Evolutionary conservation across 2,797 vertebrate species (phyloP).

Genomic region (Ptychadena robeensis): DNA sequence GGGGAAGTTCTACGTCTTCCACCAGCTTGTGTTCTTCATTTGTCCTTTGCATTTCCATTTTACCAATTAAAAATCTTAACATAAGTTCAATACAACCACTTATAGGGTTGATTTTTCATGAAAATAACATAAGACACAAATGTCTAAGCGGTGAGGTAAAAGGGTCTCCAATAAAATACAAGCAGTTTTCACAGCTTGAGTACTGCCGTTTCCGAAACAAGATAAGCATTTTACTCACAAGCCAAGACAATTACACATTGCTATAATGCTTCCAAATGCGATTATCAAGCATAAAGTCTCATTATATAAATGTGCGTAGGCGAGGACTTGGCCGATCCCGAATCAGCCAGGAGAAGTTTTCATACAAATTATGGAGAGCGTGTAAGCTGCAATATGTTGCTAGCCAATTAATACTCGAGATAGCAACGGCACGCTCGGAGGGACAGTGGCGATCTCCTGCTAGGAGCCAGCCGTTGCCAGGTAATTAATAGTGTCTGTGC

Average conservation of each 20-base stretch:
- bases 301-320: conserved; percentile 19
- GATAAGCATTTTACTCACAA: not conserved
- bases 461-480: conserved; percentile 63
- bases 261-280: conserved; percentile 1
- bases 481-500: conserved; percentile 64
- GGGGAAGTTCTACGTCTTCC: not conserved
- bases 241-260: conserved; percentile 1
- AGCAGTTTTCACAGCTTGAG: not conserved
- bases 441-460: conserved; percentile 32
- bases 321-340: not conserved
- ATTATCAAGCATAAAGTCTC: conserved; percentile 6
- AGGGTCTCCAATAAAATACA: not conserved
- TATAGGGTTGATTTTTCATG: too few species aligned
- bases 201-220: not conserved
- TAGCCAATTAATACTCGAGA: conserved; percentile 39
- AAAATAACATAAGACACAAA: not conserved
- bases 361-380: conserved; percentile 26
- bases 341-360: conserved; percentile 28
- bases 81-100: too few species aligned
- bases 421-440: conserved; percentile 17
- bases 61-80: too few species aligned
- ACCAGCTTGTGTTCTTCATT: too few species aligned
- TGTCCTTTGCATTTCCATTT: not conserved
- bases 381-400: conserved; percentile 23
- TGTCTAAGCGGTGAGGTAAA: not conserved